These are phyloP conservation scores for Chamaea fasciata DNA, from an alignment of 2,113 vertebrate species.

Conservation along the genomic window DNA sequence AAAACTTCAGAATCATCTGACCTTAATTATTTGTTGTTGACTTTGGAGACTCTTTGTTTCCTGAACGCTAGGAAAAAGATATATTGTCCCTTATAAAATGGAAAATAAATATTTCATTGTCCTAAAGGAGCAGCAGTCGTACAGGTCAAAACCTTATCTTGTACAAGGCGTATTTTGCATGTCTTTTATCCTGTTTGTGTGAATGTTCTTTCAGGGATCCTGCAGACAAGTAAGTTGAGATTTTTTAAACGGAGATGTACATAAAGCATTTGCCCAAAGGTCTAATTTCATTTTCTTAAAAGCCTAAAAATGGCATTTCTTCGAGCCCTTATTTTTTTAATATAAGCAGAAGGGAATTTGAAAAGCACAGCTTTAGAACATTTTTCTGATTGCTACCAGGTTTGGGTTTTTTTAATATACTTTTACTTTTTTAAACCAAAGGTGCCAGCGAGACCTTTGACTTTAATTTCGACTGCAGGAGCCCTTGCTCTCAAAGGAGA, in stretches of 20 bases:
- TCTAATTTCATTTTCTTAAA: background rate
- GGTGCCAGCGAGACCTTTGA: background rate
- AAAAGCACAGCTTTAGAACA: background rate
- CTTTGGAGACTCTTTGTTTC: background rate
- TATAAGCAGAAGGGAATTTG: background rate
- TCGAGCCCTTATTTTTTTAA: background rate
- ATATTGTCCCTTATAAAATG: background rate
- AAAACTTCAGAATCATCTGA: slow-evolving; percentile 18
- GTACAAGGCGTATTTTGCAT: background rate
- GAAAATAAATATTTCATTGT: background rate
- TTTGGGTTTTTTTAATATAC: background rate
- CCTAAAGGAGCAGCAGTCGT: background rate
- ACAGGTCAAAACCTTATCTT: background rate
- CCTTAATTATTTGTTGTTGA: background rate
- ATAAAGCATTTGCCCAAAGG: background rate
- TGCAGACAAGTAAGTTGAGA: fast-evolving
- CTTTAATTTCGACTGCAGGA: background rate
- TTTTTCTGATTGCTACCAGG: background rate
- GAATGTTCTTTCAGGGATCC: background rate
- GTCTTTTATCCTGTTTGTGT: background rate
- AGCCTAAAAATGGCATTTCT: background rate
- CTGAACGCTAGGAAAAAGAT: background rate
- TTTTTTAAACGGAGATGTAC: background rate
- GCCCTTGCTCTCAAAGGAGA: background rate
- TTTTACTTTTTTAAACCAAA: background rate